Evolutionary conservation across 1,140 invertebrate genomes (phyloP).

Genomic region (Drosophila dunni): DNA sequence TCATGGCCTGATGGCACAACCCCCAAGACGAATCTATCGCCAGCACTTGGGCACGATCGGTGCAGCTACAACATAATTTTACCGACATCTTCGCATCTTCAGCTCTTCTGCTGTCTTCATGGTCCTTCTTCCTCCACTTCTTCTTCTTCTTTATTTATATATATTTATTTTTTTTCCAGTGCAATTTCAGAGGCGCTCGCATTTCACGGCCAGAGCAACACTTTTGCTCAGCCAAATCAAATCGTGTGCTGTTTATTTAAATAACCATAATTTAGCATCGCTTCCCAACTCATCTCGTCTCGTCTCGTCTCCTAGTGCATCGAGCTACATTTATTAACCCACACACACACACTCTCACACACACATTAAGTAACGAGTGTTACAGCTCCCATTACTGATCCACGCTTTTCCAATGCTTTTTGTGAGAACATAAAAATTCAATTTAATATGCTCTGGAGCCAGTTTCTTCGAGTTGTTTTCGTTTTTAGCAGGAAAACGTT

Average conservation of each 20-base stretch:
- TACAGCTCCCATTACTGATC: constrained; percentile 58
- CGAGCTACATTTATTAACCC: constrained; percentile 71
- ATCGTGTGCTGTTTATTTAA: constrained; percentile 85
- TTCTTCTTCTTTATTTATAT: too few relatives aligned
- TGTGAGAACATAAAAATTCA: constrained; percentile 82
- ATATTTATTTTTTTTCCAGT: not conserved
- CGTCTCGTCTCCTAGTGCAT: constrained; percentile 1
- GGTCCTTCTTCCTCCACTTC: constrained; percentile 22
- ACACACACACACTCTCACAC: constrained; percentile 31
- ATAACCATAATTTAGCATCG: constrained; percentile 83
- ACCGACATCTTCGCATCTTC: constrained; percentile 13
- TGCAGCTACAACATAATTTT: constrained; percentile 77
- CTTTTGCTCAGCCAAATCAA: constrained; percentile 78
- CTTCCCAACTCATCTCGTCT: constrained; percentile 20
- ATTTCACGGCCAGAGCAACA: constrained; percentile 63
- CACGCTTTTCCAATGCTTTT: constrained; percentile 64
- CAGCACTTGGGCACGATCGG: constrained; percentile 52
- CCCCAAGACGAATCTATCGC: constrained; percentile 59
- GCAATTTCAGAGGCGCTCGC: constrained; percentile 74
- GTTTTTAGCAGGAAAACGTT: constrained; percentile 64
- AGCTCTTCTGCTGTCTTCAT: constrained; percentile 21
- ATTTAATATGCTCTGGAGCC: constrained; percentile 68
- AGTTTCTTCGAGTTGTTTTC: constrained; percentile 14
- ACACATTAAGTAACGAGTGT: constrained; percentile 23
- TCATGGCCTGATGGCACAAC: constrained; percentile 83